Conservation (phyloP, 2,797 vertebrate genomes). For the Muscicapa comitata region DNA sequence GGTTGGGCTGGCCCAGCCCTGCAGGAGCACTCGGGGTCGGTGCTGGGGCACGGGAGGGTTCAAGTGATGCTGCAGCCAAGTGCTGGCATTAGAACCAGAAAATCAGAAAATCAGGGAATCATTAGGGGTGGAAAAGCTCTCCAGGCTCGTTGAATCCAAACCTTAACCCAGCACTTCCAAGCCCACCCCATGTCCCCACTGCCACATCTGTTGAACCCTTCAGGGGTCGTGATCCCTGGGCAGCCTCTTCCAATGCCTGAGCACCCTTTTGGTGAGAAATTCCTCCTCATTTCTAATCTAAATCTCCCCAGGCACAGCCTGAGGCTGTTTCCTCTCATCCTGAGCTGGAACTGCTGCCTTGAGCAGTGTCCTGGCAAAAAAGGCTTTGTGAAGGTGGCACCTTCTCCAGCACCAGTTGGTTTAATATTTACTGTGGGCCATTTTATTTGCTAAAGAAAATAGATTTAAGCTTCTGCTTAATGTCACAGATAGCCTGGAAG, state of each 20-base stretch:
- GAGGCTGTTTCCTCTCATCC: not conserved
- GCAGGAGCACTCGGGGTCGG: accelerated
- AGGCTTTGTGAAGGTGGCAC: not conserved
- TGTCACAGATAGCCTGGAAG: not conserved
- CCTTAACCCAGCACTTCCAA: not conserved
- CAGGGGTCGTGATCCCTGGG: not conserved
- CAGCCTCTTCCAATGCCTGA: not conserved
- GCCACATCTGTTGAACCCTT: not conserved
- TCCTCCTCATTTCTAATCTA: not conserved
- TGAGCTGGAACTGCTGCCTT: not conserved
- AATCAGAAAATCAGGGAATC: not conserved
- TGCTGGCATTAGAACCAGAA: not conserved
- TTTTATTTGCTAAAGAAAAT: not conserved
- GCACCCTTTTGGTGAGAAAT: not conserved
- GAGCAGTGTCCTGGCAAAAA: accelerated
- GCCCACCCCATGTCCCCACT: not conserved
- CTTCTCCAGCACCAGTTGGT: not conserved
- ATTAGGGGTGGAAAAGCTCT: not conserved
- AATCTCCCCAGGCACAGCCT: not conserved
- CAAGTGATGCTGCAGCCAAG: accelerated
- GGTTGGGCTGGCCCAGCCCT: not conserved
- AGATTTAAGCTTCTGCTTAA: not conserved
- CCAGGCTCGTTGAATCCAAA: not conserved
- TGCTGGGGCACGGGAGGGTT: not conserved
- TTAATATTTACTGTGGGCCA: not conserved